phyloP scores from a whole-genome alignment of 37 sponge, comb jelly and placozoan genomes.

The Trichoplax adhaerens region DNA sequence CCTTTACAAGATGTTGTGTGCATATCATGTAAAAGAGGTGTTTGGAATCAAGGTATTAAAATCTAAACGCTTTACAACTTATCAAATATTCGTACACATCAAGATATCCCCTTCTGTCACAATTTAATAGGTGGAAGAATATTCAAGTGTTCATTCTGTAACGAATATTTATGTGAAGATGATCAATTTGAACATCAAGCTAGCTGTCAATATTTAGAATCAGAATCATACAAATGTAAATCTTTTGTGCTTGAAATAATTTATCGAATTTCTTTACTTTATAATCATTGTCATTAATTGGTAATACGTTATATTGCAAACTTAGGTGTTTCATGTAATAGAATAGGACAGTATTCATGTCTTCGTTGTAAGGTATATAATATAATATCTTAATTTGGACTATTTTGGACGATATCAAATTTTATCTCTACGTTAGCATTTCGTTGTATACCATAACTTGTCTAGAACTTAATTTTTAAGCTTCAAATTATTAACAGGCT shows the following conservation, averaged over 20 bases:
- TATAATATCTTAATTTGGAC: neutral
- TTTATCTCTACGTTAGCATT: neutral
- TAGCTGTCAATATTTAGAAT: conserved; percentile 83
- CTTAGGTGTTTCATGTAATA: conserved; percentile 80
- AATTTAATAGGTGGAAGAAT: conserved; percentile 53
- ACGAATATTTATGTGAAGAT: conserved; percentile 79
- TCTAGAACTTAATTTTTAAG: too few species aligned
- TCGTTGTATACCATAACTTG: neutral
- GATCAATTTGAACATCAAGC: conserved; percentile 99
- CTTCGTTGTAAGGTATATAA: conserved; percentile 57
- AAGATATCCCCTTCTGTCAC: neutral
- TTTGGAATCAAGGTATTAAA: conserved; percentile 82
- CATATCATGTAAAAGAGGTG: conserved; percentile 67
- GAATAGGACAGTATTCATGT: conserved; percentile 77
- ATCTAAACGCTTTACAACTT: neutral
- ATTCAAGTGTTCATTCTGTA: conserved; percentile 84
- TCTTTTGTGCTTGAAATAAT: neutral
- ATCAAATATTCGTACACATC: neutral
- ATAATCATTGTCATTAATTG: neutral
- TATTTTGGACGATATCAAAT: neutral
- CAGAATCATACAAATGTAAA: conserved; percentile 76
- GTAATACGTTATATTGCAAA: too few species aligned
- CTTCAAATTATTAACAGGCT: conserved; percentile 4
- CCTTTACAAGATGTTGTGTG: conserved; percentile 72
- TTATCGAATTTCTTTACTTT: neutral